These are phyloP conservation scores for Plutomurus gul DNA, from an alignment of 1,140 invertebrate genomes.

Conservation along the genomic window DNA sequence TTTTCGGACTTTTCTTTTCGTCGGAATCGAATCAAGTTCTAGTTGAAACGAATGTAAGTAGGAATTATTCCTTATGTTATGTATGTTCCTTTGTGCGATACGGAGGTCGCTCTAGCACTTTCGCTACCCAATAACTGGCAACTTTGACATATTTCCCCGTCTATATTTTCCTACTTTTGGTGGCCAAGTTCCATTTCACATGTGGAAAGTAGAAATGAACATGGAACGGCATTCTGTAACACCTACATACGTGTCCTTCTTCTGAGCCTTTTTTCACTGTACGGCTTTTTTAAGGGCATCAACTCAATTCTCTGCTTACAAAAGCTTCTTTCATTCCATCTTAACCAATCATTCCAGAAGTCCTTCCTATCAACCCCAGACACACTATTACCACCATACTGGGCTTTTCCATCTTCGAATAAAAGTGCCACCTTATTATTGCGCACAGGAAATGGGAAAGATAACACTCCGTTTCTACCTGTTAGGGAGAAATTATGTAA, in stretches of 20 bases:
- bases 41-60: slow-evolving; percentile 4
- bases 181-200: too few relatives aligned
- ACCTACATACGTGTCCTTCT: not conserved
- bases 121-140: too few relatives aligned
- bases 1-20: slow-evolving; percentile 10
- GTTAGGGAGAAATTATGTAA: too few relatives aligned
- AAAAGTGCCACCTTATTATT: too few relatives aligned
- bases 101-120: not conserved
- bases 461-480: too few relatives aligned
- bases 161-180: too few relatives aligned
- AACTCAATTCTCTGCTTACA: not conserved
- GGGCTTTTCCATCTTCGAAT: too few relatives aligned
- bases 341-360: too few relatives aligned
- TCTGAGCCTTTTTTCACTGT: not conserved
- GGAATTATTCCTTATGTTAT: slow-evolving; percentile 19
- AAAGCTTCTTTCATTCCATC: not conserved
- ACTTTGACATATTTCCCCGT: slow-evolving; percentile 11
- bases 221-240: not conserved
- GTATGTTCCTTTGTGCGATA: not conserved
- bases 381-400: too few relatives aligned
- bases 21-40: not conserved
- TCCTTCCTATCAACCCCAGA: too few relatives aligned
- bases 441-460: too few relatives aligned
- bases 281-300: not conserved
- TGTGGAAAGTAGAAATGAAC: not conserved